phyloP scores from a whole-genome alignment of 1,140 invertebrate genomes.

The Drosophila elegans region DNA sequence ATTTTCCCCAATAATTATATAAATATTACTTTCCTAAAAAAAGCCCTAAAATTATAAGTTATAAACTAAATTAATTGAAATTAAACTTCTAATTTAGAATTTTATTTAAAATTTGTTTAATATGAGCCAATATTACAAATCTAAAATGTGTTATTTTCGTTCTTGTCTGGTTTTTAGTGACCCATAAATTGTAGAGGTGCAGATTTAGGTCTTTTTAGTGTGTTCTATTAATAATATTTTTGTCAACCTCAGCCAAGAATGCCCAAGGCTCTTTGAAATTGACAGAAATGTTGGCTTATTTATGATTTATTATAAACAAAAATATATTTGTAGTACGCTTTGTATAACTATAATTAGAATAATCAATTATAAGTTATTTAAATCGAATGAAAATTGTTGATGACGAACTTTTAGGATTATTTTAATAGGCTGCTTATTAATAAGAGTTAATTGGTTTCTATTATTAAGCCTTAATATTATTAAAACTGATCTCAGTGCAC shows the following conservation, averaged over 20 bases:
- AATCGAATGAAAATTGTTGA: no score
- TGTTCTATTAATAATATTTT: neutral
- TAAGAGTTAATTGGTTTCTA: neutral
- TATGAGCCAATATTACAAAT: neutral
- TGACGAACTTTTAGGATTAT: neutral
- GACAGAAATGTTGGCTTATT: neutral
- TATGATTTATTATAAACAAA: neutral
- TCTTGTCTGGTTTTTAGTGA: neutral
- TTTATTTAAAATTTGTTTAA: neutral
- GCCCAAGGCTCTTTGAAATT: neutral
- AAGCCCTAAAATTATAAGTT: no score
- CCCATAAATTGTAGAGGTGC: conserved; percentile 14
- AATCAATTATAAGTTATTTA: no score
- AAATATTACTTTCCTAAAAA: neutral
- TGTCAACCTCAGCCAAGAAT: conserved; percentile 7
- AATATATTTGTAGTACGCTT: no score
- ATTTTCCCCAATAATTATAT: neutral
- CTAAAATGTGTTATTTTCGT: neutral
- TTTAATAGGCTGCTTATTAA: neutral
- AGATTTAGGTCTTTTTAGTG: conserved; percentile 1
- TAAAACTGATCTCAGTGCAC: conserved; percentile 41
- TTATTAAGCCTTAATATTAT: neutral
- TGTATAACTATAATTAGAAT: no score
- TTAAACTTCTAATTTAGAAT: no score
- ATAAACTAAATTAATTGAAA: no score